Evolutionary conservation across 2,888 invertebrate species (phyloP), one percentile per base, ranked within the genome.

Genomic region (Drosophila subsilvestris): DNA sequence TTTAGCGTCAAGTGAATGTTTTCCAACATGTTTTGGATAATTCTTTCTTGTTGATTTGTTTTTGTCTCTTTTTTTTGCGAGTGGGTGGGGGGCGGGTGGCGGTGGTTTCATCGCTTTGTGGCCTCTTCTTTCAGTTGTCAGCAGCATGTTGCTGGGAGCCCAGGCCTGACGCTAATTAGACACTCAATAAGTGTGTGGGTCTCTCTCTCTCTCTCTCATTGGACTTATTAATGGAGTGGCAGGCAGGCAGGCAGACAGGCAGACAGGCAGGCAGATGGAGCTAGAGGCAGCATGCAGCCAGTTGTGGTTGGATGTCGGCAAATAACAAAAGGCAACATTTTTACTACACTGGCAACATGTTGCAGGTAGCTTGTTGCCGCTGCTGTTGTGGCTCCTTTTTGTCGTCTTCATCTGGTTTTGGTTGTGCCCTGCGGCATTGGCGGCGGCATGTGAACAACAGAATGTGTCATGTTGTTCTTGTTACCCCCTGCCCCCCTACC

Each of bases 91-190:
- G 6, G 25, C 1, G 32, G 18, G 12, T 6, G 14, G 9, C 2
- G 2, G 9, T 42, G 20, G 32, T 48, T 59, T 48, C 47, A 65
- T 43, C 29, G 17, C 17, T 32, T 29, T 42, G 47, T 22, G 14
- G 47, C 51, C n/a, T 51, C 55, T 65, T 65, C 65, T 65, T 65
- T 65, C 65, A 65, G 65, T 56, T 75, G 82, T 86, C 84, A 80
- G 82, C 87, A 87, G 82, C 80, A 85, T 85, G 88, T 89, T 86
- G 84, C 86, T 69, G 77, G 86, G 78, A 74, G 89, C 81, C 80
- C 79, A 70, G n/a, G n/a, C 75, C 78, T 90, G 89, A 90, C 89
- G 85, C 86, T 90, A 90, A 90, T 90, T 90, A 90, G 90, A 86
- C 73, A 60, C 53, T 74, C 70, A 74, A 45, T 37, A 17, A 48